Conservation (phyloP, 1,140 invertebrate genomes). For the Meloidogyne exigua region DNA sequence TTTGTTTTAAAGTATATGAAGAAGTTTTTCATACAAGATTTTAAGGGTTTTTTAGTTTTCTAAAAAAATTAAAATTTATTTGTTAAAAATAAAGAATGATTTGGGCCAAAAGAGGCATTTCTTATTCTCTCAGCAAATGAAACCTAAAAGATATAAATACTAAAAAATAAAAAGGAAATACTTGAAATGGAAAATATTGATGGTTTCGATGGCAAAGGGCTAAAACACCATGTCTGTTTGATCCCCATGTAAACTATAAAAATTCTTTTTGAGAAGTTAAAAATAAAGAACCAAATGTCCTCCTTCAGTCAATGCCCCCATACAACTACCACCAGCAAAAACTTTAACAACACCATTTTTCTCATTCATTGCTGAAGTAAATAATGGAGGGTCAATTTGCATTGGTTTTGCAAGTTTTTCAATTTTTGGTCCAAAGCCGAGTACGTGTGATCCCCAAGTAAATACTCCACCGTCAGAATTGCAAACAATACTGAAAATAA, state of each 20-base stretch:
- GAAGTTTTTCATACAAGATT: too few relatives aligned
- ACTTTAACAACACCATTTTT: slow-evolving; percentile 26
- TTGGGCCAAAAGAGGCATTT: slow-evolving; percentile 40
- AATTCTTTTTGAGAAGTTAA: neutral
- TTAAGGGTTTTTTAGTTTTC: too few relatives aligned
- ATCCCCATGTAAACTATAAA: slow-evolving; percentile 45
- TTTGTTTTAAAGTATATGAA: too few relatives aligned
- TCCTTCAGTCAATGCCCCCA: slow-evolving; percentile 39
- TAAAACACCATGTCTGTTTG: slow-evolving; percentile 45
- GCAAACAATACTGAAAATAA: slow-evolving; percentile 31
- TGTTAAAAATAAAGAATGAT: slow-evolving; percentile 48
- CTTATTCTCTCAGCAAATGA: slow-evolving; percentile 36
- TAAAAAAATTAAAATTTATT: neutral
- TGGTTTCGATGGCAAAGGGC: slow-evolving; percentile 37
- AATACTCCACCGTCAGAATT: slow-evolving; percentile 43
- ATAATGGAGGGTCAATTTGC: slow-evolving; percentile 40
- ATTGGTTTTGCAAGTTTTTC: slow-evolving; percentile 27
- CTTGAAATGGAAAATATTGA: slow-evolving; percentile 46
- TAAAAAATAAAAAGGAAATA: neutral
- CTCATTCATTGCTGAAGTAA: slow-evolving; percentile 35
- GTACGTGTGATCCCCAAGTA: slow-evolving; percentile 44
- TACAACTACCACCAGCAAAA: slow-evolving; percentile 35
- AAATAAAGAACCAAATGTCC: slow-evolving; percentile 10
- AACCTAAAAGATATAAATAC: slow-evolving; percentile 34
- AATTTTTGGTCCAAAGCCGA: slow-evolving; percentile 45